phyloP scores from a whole-genome alignment of 2,888 invertebrate genomes.

The Conus canariensis region DNA sequence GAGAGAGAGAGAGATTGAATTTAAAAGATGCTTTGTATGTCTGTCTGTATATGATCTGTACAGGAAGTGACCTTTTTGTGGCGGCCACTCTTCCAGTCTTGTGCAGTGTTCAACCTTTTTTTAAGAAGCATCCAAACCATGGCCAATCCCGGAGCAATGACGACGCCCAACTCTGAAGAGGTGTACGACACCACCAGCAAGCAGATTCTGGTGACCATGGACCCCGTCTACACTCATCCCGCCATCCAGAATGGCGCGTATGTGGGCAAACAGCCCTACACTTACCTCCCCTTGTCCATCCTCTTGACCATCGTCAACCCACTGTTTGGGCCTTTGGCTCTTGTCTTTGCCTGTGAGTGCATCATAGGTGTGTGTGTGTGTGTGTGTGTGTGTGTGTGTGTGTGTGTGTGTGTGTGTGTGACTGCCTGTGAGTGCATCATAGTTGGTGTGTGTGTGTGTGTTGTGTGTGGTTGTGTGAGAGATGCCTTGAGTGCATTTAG shows the following conservation, averaged over 20 bases:
- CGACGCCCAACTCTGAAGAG: conserved; percentile 45
- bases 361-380: background rate
- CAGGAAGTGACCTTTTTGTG: too few species aligned
- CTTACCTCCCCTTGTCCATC: conserved; percentile 65
- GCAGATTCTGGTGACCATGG: conserved; percentile 68
- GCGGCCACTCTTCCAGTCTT: too few species aligned
- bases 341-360: conserved; percentile 70
- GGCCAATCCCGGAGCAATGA: conserved; percentile 36
- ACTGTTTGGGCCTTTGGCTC: conserved; percentile 65
- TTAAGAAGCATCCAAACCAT: background rate
- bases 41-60: too few species aligned
- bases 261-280: conserved; percentile 68
- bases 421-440: too few species aligned
- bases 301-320: conserved; percentile 66
- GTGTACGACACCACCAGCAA: conserved; percentile 57
- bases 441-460: background rate
- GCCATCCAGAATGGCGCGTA: conserved; percentile 67
- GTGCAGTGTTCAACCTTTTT: too few species aligned
- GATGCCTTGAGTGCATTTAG: conserved; percentile 58
- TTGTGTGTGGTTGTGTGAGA: background rate
- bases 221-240: conserved; percentile 68
- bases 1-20: too few species aligned
- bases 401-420: background rate
- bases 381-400: background rate
- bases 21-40: too few species aligned